Evolutionary conservation across 2,888 invertebrate species (phyloP).

Genomic region (Didymodactylos carnosus): DNA sequence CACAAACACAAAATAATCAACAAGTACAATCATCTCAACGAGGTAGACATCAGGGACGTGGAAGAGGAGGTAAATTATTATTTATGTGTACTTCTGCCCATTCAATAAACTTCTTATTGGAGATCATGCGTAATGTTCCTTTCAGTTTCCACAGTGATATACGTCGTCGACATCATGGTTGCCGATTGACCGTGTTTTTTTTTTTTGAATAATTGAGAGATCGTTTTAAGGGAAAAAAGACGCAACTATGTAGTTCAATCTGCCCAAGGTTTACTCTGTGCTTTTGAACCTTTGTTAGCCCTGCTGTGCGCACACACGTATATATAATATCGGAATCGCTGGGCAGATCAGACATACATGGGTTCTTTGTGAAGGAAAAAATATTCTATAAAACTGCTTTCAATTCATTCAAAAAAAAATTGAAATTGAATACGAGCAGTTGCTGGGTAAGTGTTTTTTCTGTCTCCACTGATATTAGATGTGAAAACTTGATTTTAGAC

Average conservation of each 20-base stretch:
- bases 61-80: background rate
- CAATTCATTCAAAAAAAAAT: background rate
- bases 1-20: background rate
- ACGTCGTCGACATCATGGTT: no score
- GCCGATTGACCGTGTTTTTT: no score
- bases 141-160: no score
- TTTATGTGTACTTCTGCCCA: no score
- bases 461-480: no score
- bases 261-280: background rate
- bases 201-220: background rate
- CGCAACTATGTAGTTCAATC: background rate
- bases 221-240: no score
- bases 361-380: background rate
- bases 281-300: background rate
- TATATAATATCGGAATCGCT: background rate
- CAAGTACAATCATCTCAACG: background rate
- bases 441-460: background rate
- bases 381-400: background rate
- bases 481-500: background rate
- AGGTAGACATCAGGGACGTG: background rate
- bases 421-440: background rate
- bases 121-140: no score
- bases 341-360: background rate
- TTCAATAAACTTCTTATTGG: no score
- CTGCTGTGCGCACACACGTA: background rate